Conservation (phyloP, 2,113 vertebrate genomes). For the Bubo bubo region DNA sequence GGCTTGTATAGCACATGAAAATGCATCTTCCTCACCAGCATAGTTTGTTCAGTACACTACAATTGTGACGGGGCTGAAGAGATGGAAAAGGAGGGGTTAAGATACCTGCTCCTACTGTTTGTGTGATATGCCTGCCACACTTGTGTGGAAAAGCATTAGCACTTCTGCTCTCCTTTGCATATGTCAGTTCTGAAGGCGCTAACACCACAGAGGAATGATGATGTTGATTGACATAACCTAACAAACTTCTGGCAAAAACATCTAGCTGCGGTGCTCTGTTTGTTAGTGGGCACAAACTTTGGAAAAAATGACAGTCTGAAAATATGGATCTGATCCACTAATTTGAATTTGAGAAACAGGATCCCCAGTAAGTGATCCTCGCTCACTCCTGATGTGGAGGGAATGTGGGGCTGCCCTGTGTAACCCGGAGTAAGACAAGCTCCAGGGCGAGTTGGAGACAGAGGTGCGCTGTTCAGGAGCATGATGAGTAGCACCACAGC, state of each 20-base stretch:
- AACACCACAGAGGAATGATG: neutral
- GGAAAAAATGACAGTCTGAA: neutral
- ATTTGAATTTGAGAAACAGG: neutral
- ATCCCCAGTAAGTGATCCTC: neutral
- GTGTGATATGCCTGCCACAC: neutral
- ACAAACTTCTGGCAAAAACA: neutral
- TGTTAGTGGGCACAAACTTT: neutral
- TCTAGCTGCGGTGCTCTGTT: neutral
- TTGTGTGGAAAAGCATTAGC: neutral
- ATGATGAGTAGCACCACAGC: neutral
- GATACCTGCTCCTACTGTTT: neutral
- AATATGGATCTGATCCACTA: neutral
- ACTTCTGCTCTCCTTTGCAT: neutral
- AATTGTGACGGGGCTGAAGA: neutral
- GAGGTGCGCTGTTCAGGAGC: neutral
- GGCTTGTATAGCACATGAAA: neutral
- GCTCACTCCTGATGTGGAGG: rapidly evolving
- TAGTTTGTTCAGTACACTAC: neutral
- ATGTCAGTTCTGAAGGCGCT: neutral
- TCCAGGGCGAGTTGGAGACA: neutral
- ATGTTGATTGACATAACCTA: neutral
- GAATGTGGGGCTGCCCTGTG: neutral
- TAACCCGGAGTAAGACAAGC: neutral
- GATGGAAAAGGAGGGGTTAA: neutral
- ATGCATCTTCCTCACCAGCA: neutral